Base-by-base conservation (phyloP, 2,888 invertebrate species). In the Ornithoptera alexandrae region DNA sequence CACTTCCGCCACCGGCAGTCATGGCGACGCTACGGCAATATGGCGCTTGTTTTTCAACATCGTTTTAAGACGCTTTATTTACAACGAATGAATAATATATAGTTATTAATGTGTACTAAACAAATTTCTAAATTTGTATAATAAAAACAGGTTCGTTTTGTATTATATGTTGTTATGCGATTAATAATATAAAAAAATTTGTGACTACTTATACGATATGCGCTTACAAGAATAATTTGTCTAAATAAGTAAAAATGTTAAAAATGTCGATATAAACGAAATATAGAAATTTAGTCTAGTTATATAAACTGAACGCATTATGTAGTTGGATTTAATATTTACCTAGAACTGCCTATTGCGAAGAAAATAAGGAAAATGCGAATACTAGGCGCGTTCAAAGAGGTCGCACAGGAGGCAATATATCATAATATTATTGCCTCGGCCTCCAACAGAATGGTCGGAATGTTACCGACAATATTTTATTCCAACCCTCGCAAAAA, bases 351-450 rank as follows among this genome's bases (percentile, higher is more conserved):
- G 67, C 72, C 71, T 71, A 72, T 67, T 72, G 66, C 72, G 74
- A 78, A 73, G 75, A 74, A 72, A 75, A 77, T 77, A 73, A 68
- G 73, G 76, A 76, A 78, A 77, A 72, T 72, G 74, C 73, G 76
- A 75, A 81, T 78, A 81, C 80, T 73, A 74, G 76, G 78, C 76
- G 79, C 76, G 76, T 76, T 82, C 83, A 85, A 84, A 86, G 84
- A 84, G 84, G 82, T 80, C 81, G 77, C 68, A 66, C 59, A 74
- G 81, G 83, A 86, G 86, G 90, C 88, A 89, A 92, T 92, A 89
- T 86, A 89, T 92, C 90, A 91, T 88, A 92, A 91, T 90, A 90
- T 91, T 91, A 92, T 91, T 90, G 88, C 89, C 83, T 80, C 77
- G 83, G 85, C 86, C 89, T 88, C 84, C 83, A 76, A 86, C 83